Evolutionary conservation across 2,113 vertebrate species (phyloP).

Genomic region (Eptesicus fuscus): DNA sequence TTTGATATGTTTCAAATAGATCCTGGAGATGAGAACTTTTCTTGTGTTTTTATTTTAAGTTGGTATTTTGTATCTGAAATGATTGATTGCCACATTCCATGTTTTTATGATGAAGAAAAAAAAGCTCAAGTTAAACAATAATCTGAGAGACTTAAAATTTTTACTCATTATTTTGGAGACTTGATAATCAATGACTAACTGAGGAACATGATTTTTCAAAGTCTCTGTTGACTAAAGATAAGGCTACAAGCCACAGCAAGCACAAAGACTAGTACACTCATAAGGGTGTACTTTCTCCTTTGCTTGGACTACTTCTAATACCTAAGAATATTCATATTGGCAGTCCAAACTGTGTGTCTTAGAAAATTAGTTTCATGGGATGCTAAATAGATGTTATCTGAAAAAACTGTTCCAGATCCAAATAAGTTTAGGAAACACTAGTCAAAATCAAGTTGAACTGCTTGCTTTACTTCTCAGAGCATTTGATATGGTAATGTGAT

Average conservation of each 20-base stretch:
- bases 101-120: background rate
- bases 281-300: background rate
- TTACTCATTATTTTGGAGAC: background rate
- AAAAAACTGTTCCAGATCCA: background rate
- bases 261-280: background rate
- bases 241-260: background rate
- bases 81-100: background rate
- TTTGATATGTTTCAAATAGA: constrained; percentile 19
- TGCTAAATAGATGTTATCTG: constrained; percentile 4
- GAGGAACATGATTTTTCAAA: background rate
- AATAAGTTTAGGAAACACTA: background rate
- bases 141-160: background rate
- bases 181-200: constrained; percentile 10
- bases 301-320: background rate
- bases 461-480: background rate
- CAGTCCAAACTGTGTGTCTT: background rate
- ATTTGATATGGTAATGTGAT: constrained; percentile 25
- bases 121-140: background rate
- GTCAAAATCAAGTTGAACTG: constrained; percentile 30
- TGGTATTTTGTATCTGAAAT: background rate
- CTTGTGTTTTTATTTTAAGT: background rate
- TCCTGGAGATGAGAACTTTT: background rate
- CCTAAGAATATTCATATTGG: background rate
- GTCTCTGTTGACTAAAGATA: background rate
- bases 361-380: constrained; percentile 19